Conservation (phyloP, 2,888 invertebrate genomes). For the Agriopis aurantiaria region DNA sequence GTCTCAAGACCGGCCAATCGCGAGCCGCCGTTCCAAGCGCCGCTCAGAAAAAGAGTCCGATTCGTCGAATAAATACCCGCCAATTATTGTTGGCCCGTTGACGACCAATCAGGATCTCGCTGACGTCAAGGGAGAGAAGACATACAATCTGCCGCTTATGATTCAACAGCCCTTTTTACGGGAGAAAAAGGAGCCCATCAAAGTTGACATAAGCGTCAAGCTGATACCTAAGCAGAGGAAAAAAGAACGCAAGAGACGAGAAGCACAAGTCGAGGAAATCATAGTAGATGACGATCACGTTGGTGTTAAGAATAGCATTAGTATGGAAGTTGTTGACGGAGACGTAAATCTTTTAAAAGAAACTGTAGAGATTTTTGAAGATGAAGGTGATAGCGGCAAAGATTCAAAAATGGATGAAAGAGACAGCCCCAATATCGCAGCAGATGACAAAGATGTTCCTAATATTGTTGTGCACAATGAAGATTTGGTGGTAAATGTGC, state of each 20-base stretch:
- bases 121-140: slow-evolving; percentile 73
- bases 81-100: slow-evolving; percentile 80
- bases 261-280: slow-evolving; percentile 67
- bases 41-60: slow-evolving; percentile 86
- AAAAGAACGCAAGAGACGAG: slow-evolving; percentile 75
- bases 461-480: slow-evolving; percentile 37
- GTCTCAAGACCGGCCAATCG: slow-evolving; percentile 70
- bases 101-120: slow-evolving; percentile 85
- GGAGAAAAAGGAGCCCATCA: slow-evolving; percentile 90
- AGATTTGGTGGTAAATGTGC: slow-evolving; percentile 28
- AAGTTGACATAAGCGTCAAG: slow-evolving; percentile 92
- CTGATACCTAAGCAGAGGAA: slow-evolving; percentile 88
- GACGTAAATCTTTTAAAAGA: slow-evolving; percentile 72
- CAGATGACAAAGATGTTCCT: slow-evolving; percentile 36
- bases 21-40: slow-evolving; percentile 77
- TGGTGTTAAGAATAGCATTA: slow-evolving; percentile 75
- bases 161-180: slow-evolving; percentile 87
- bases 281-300: slow-evolving; percentile 62
- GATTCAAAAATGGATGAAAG: slow-evolving; percentile 42
- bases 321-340: slow-evolving; percentile 77
- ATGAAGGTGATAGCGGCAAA: slow-evolving; percentile 43
- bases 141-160: slow-evolving; percentile 82
- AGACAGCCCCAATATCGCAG: slow-evolving; percentile 34
- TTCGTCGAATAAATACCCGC: slow-evolving; percentile 85
- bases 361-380: slow-evolving; percentile 66